A percentile compares a stretch with the other conserved stretches of the same genome.
Conservation (phyloP, 2,888 invertebrate species). For the Apotomis turbidana region DNA sequence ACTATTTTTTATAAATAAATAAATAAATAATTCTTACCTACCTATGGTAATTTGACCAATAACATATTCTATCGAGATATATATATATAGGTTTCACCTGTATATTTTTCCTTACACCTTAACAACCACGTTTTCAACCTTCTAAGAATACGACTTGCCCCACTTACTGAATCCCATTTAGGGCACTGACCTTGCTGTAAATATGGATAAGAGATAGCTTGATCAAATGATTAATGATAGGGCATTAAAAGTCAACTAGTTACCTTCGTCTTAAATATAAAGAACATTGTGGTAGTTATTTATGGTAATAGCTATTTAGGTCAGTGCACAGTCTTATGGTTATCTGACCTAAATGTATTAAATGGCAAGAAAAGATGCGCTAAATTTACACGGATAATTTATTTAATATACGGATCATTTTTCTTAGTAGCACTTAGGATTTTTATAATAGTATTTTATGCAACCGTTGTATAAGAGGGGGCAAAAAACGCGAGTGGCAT, state of each 20-base stretch:
- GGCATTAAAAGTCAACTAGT: constrained; percentile 19
- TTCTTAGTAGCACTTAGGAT: no score
- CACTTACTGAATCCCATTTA: constrained; percentile 24
- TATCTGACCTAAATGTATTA: neutral
- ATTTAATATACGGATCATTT: no score
- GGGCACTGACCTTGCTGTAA: constrained; percentile 26
- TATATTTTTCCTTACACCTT: constrained; percentile 22
- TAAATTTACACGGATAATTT: no score
- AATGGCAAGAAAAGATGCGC: neutral
- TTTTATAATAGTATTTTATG: no score
- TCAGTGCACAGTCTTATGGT: neutral
- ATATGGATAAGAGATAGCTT: constrained; percentile 31
- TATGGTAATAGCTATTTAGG: neutral
- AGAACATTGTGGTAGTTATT: constrained; percentile 14
- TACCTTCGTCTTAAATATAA: constrained; percentile 21
- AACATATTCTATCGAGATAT: no score
- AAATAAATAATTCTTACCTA: no score
- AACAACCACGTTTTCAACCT: constrained; percentile 30
- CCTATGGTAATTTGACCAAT: no score
- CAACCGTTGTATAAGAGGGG: no score
- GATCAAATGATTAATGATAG: constrained; percentile 20
- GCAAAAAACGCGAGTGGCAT: no score
- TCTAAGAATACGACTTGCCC: constrained; percentile 11
- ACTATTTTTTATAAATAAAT: no score
- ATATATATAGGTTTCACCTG: constrained; percentile 14